Percentiles rank a stretch among this genome's conserved stretches.
Conservation (phyloP, 30 jellyfish, hydroid and myxozoan genomes). For the Catostylus mosaicus region DNA sequence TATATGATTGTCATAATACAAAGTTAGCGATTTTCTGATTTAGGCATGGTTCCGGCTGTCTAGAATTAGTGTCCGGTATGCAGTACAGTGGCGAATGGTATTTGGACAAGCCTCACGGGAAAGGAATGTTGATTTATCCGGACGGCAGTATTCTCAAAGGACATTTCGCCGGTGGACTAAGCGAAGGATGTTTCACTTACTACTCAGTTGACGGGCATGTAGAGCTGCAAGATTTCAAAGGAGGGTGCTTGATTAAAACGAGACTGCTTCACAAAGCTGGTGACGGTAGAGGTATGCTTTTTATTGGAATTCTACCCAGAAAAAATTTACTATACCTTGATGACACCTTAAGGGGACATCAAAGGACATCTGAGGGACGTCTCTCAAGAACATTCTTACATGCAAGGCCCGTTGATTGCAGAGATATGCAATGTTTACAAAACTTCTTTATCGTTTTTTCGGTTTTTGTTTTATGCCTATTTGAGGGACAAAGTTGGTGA, state of each 20-base stretch:
- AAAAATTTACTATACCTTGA: too few species aligned
- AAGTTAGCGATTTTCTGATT: neutral
- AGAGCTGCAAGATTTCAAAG: slow-evolving; percentile 25
- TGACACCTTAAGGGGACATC: too few species aligned
- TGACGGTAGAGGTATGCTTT: neutral
- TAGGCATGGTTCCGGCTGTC: slow-evolving; percentile 48
- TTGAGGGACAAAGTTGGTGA: too few species aligned
- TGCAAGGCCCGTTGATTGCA: too few species aligned
- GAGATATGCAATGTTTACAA: too few species aligned
- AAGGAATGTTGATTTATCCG: slow-evolving; percentile 29
- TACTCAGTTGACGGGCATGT: slow-evolving; percentile 15
- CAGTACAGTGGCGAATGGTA: slow-evolving; percentile 48
- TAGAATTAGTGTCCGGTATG: slow-evolving; percentile 38
- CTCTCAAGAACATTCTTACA: too few species aligned
- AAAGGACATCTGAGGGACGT: too few species aligned
- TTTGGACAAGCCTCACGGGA: slow-evolving; percentile 53
- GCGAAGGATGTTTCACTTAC: slow-evolving; percentile 28
- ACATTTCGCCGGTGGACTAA: slow-evolving; percentile 43
- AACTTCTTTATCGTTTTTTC: too few species aligned
- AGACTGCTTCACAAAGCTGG: neutral
- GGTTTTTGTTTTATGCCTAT: too few species aligned
- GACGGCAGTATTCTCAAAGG: slow-evolving; percentile 52
- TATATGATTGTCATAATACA: neutral
- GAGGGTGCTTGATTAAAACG: slow-evolving; percentile 14
- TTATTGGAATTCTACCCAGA: neutral